phyloP scores from a whole-genome alignment of 2,797 vertebrate genomes.

The Haliaeetus albicilla region DNA sequence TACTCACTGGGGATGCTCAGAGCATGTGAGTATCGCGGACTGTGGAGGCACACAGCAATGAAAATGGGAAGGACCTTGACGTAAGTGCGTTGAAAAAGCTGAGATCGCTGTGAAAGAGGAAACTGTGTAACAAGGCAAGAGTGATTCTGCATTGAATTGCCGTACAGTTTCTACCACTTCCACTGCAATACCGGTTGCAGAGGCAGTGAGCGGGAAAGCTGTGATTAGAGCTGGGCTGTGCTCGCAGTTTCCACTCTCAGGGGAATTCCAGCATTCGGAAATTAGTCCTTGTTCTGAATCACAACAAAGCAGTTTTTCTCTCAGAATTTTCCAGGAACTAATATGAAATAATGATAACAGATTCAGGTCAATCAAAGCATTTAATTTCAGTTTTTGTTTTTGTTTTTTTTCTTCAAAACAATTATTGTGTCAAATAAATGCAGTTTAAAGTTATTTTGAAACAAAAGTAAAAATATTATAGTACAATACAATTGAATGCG shows the following conservation, averaged over 20 bases:
- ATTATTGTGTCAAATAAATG: background rate
- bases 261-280: background rate
- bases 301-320: background rate
- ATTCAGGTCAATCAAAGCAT: background rate
- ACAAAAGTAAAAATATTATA: background rate
- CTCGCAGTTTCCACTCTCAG: background rate
- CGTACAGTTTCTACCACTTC: background rate
- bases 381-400: background rate
- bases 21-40: accelerated
- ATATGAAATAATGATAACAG: background rate
- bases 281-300: background rate
- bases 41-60: background rate
- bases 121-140: background rate
- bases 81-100: background rate
- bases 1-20: background rate
- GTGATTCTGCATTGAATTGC: background rate
- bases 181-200: background rate
- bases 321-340: background rate
- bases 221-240: background rate
- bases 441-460: background rate
- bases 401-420: background rate
- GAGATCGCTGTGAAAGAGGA: background rate
- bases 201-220: background rate
- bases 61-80: background rate
- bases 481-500: accelerated